Conservation (phyloP, 1,140 invertebrate genomes). For the Hypothenemus hampei region DNA sequence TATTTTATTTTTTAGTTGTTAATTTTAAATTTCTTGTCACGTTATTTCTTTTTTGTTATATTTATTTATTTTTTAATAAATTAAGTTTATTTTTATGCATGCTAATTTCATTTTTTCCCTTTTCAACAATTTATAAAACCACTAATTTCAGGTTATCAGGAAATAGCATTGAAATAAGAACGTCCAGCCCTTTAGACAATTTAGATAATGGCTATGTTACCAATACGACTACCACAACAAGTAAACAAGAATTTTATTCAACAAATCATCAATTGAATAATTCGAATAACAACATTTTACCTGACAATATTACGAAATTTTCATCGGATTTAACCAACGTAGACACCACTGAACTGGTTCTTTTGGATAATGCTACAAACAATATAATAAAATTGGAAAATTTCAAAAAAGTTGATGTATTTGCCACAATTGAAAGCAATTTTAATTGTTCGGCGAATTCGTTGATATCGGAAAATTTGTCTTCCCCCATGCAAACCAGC, state of each 20-base stretch:
- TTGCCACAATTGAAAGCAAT: slow-evolving; percentile 37
- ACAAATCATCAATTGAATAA: slow-evolving; percentile 8
- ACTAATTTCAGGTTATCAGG: slow-evolving; percentile 27
- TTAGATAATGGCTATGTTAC: slow-evolving; percentile 28
- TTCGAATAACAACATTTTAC: slow-evolving; percentile 29
- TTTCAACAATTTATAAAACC: too few relatives aligned
- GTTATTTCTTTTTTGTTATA: too few relatives aligned
- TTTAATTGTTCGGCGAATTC: slow-evolving; percentile 44
- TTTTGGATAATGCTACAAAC: slow-evolving; percentile 35
- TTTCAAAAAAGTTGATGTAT: slow-evolving; percentile 37
- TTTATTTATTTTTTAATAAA: too few relatives aligned
- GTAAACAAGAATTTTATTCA: slow-evolving; percentile 17
- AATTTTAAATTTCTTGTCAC: too few relatives aligned
- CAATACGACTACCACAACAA: slow-evolving; percentile 2
- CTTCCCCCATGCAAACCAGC: slow-evolving; percentile 46
- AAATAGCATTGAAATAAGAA: slow-evolving; percentile 10
- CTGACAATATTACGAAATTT: slow-evolving; percentile 26
- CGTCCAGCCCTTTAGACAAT: slow-evolving; percentile 15
- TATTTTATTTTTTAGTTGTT: too few relatives aligned
- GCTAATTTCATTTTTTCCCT: too few relatives aligned
- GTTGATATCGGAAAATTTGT: slow-evolving; percentile 44
- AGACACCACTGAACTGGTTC: slow-evolving; percentile 32
- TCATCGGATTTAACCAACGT: slow-evolving; percentile 23
- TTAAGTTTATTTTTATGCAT: too few relatives aligned
- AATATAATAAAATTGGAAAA: slow-evolving; percentile 35